These are phyloP conservation scores for Philotrypesis tridentata DNA, from an alignment of 1,140 invertebrate species.

Conservation along the genomic window DNA sequence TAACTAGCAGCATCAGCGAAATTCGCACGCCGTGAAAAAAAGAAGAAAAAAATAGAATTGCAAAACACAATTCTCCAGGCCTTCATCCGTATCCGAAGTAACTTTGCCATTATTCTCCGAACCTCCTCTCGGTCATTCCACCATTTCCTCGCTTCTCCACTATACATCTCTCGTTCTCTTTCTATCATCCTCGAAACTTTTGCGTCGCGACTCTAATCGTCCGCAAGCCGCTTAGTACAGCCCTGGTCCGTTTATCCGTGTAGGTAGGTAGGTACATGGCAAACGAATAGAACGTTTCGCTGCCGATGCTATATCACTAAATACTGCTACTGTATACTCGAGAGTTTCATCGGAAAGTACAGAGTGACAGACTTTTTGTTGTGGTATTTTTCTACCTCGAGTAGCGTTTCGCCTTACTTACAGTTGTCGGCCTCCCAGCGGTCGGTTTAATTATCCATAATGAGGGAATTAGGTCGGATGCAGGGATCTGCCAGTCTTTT, in stretches of 20 bases:
- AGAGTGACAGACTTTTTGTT: not conserved
- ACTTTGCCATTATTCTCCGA: not conserved
- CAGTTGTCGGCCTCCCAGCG: not conserved
- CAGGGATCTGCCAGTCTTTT: not conserved
- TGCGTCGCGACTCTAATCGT: slow-evolving; percentile 60
- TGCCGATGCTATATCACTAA: no score
- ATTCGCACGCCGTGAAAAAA: not conserved
- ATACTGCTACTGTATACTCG: not conserved
- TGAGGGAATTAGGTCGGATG: not conserved
- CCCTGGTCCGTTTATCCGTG: slow-evolving; percentile 17
- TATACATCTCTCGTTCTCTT: not conserved
- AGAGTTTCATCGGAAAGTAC: not conserved
- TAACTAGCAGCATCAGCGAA: not conserved
- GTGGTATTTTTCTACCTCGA: not conserved
- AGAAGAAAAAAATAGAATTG: not conserved
- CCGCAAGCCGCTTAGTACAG: slow-evolving; percentile 63
- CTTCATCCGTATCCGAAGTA: not conserved
- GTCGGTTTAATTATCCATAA: not conserved
- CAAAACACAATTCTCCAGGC: not conserved
- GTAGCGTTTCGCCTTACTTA: not conserved
- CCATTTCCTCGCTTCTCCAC: not conserved
- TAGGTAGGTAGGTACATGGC: not conserved
- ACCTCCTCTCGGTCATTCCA: not conserved
- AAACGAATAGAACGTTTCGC: not conserved
- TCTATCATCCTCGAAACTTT: slow-evolving; percentile 8